Evolutionary conservation across 1,140 invertebrate genomes (phyloP).

Genomic region (Pogonomyrmex barbatus): DNA sequence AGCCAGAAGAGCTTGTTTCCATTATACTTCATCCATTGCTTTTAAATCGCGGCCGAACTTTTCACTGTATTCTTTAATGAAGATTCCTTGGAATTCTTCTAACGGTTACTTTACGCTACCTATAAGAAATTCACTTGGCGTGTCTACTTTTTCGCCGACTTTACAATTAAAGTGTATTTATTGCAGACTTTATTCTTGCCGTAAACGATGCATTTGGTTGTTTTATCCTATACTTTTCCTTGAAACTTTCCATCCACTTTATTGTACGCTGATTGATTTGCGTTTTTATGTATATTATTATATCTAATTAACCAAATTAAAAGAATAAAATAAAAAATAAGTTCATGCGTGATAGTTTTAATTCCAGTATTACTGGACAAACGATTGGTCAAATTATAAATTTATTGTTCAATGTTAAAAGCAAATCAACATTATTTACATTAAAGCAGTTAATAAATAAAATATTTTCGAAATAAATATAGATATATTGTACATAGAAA

Average conservation of each 20-base stretch:
- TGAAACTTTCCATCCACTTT: neutral
- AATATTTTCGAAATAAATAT: neutral
- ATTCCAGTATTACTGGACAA: neutral
- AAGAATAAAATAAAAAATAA: neutral
- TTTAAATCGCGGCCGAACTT: slow-evolving; percentile 54
- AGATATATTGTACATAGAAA: neutral
- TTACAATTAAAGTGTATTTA: slow-evolving; percentile 44
- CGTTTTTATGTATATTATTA: neutral
- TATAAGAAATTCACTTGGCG: slow-evolving; percentile 51
- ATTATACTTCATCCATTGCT: slow-evolving; percentile 37
- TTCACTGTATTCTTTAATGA: slow-evolving; percentile 43
- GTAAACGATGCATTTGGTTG: slow-evolving; percentile 30
- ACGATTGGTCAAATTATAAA: neutral
- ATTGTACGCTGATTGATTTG: neutral
- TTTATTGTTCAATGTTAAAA: neutral
- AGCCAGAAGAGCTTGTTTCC: slow-evolving; percentile 33
- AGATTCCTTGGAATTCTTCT: slow-evolving; percentile 25
- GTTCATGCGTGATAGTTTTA: neutral
- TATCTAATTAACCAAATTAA: neutral
- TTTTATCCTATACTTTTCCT: neutral
- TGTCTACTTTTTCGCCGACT: neutral
- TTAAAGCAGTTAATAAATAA: slow-evolving; percentile 30
- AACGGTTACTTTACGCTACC: slow-evolving; percentile 17
- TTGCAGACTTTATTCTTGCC: neutral
- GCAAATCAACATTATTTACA: neutral